Base-by-base conservation (phyloP, 2,888 invertebrate species). In the Melolontha melolontha region DNA sequence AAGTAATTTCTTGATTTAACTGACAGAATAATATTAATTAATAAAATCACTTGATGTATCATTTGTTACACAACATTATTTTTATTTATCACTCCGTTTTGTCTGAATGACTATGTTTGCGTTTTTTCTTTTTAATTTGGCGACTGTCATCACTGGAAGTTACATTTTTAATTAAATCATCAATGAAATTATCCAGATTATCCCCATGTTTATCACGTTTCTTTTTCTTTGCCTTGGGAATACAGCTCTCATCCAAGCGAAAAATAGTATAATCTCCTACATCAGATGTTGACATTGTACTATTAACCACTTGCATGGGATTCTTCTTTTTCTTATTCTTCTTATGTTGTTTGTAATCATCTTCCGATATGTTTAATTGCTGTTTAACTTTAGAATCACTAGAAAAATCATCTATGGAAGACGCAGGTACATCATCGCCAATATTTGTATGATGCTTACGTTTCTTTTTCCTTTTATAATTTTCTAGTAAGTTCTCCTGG, bases 41-140 rank as follows among this genome's bases (percentile, higher is more conserved):
- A 11, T 8, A 52, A 52, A 39, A 52, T 34, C 22, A 22, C 4
- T 22, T 22, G 1, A 22, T 4, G 22, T 4, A 22, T 4, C 1
- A 2, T 22, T 22, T 22, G 1, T 22, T 22, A 22, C 22, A 4
- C 4, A 22, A 22, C 22, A 22, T 22, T 4, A 22, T 22, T 22
- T 22, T 22, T 12, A 34, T 17, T 22, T 49, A 49, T 49, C 10
- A 34, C 2, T 34, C 34, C 7, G 34, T 34, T 6, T 10, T 34
- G 34, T 34, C 34, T 34, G 34, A 34, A 12, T 57, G 42, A 17
- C 41, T 57, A 49, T 55, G 55, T 49, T 57, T 57, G 40, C 17
- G 44, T 11, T 62, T 52, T 29, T 67, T 67, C 66, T 67, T 67
- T 22, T 67, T 62, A 59, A 22, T 29, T 22, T 51, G 2, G 12